phyloP scores from a whole-genome alignment of 1,140 invertebrate species.

The Physella acuta region DNA sequence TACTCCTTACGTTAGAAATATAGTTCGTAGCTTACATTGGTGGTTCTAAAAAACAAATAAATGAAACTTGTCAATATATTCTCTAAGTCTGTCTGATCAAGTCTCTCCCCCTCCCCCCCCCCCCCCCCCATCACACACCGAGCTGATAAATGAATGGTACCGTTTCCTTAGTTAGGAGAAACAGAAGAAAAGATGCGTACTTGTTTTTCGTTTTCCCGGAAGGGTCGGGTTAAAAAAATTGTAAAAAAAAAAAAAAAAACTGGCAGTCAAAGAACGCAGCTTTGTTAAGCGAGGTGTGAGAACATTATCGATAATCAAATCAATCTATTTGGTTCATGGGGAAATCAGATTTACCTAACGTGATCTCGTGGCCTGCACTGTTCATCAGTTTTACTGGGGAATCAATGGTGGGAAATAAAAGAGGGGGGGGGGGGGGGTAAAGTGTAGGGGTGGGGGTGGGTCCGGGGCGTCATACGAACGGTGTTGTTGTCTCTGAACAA shows the following conservation, averaged over 20 bases:
- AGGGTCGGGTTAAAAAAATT: neutral
- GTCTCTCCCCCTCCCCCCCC: neutral
- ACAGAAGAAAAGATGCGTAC: neutral
- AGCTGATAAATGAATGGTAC: neutral
- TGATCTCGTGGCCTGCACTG: neutral
- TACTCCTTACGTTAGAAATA: no score
- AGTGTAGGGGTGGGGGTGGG: no score
- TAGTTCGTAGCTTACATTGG: no score
- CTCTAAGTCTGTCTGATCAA: neutral
- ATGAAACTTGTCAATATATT: neutral
- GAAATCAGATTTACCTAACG: neutral
- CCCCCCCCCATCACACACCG: neutral
- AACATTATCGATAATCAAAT: neutral
- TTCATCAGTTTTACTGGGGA: no score
- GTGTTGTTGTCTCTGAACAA: no score
- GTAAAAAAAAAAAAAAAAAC: no score
- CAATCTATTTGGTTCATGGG: neutral
- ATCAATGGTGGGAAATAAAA: no score
- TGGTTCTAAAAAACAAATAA: no score
- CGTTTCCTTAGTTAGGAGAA: neutral
- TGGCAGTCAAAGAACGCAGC: no score
- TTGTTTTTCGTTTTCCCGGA: neutral
- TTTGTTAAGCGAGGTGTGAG: no score
- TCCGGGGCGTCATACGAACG: no score
- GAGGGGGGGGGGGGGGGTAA: no score